Evolutionary conservation across 2,113 vertebrate species (phyloP), one percentile per base, ranked within the genome.

Genomic region (Thamnophis sirtalis): DNA sequence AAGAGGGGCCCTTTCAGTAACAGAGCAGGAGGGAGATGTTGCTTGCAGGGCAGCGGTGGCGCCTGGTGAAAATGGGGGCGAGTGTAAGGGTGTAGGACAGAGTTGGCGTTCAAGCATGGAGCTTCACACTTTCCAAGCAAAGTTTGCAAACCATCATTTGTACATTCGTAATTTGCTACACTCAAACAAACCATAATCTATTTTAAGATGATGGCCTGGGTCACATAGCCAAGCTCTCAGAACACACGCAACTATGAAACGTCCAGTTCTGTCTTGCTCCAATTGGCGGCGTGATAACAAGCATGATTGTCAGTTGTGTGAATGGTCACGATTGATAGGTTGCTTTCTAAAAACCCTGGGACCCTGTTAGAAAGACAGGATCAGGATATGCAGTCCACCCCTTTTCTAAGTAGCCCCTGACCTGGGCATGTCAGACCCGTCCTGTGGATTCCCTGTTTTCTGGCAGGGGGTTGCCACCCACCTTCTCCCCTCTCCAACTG

Each of bases 71-170:
- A 55, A 85, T 56, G 22, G 38, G 63, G 11, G 11, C 13, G 8
- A 55, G 7, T 2, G 28, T 11, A 5, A 0, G 11, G 63, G 11
- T 15, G 63, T 5, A 5, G 11, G 28, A n/a, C 11, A 11, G 4
- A n/a, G 3, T 68, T 68, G 63, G 63, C 11, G 1, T 33, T 10
- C 63, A 28, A 68, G 60, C 10, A 63, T n/a, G 60, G 26, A n/a
- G 63, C 28, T 13, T 68, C 11, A 68, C 28, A n/a, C 28, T 68
- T 28, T 28, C 63, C 11, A n/a, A 68, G 28, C 10, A 15, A 2
- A 68, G 10, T n/a, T 68, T 68, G 63, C 28, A 68, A 68, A 68
- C 28, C 63, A n/a, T n/a, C 3, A n/a, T n/a, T 68, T 0, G 4
- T 15, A 68, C 63, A 21, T 55, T 55, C 2, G 17, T 55, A n/a